Evolutionary conservation across 2,888 invertebrate genomes (phyloP), one percentile per base, ranked within the genome.

Genomic region (Andrena fulva): DNA sequence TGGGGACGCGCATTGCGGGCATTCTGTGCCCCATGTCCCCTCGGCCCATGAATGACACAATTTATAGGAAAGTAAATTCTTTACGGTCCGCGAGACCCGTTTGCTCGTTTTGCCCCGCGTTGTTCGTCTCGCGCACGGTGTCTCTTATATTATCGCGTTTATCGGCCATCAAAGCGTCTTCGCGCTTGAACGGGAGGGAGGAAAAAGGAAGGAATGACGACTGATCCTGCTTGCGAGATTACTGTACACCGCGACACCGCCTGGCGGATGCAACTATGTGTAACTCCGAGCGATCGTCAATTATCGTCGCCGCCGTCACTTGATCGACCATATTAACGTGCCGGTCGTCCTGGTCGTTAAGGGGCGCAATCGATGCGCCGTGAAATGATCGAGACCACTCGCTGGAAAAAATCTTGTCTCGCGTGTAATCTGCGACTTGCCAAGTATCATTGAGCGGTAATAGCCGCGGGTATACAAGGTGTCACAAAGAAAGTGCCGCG

Each of bases 121-220:
- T 31, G 63, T 24, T 50, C 81, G 68, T 69, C 71, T 75, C 50
- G 48, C 35, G 48, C 60, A 48, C 73, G 33, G 42, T 27, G 73
- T 76, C 78, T 60, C 81, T 78, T 87, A 84, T 86, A 81, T 64
- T 64, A 73, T 73, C 70, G 35, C 64, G 78, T 76, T 86, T 86
- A 86, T 86, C 86, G 82, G 68, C 69, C 76, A 73, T 86, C 87
- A 84, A 82, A 87, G 82, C 74, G 67, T 69, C 79, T 72, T 68
- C 77, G 56, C 63, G 68, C 60, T 31, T 10, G 20, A 16, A 56
- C 54, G 29, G 50, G 20, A 48, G 56, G 48, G 1, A 66, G 20
- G 42, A 52, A 27, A 27, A 54, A 35, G 31, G 35, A 56, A 10
- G 52, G 35, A 16, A 16, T 20, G 52, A 62, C 6, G 29, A 35